phyloP scores from a whole-genome alignment of 2,888 invertebrate genomes.

The Stenodera caucasica region DNA sequence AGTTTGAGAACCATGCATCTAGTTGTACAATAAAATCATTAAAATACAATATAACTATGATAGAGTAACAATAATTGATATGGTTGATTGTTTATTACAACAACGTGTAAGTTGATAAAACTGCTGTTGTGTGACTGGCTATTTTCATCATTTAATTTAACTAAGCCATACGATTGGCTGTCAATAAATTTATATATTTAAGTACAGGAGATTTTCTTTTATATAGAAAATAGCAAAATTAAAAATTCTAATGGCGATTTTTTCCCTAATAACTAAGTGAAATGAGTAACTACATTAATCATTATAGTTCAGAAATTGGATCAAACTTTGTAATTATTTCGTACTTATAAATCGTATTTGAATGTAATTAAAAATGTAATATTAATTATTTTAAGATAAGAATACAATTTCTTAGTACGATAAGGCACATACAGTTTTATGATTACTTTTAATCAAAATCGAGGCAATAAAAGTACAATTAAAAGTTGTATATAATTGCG shows the following conservation, averaged over 20 bases:
- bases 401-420: not conserved
- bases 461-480: too few species aligned
- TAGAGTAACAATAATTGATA: conserved; percentile 33
- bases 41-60: conserved; percentile 26
- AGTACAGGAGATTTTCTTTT: too few species aligned
- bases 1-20: conserved; percentile 37
- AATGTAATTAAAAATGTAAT: not conserved
- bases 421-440: too few species aligned
- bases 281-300: too few species aligned
- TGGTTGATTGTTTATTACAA: conserved; percentile 40
- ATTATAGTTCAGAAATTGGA: too few species aligned
- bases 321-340: conserved; percentile 10
- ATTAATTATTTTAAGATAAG: not conserved
- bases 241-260: conserved; percentile 25
- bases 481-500: too few species aligned
- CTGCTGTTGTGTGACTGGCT: conserved; percentile 44
- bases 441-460: too few species aligned
- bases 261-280: too few species aligned
- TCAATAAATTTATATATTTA: conserved; percentile 30
- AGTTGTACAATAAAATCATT: conserved; percentile 36
- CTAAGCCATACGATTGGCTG: conserved; percentile 42
- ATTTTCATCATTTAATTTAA: conserved; percentile 48
- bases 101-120: conserved; percentile 44
- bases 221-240: conserved; percentile 27
- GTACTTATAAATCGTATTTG: not conserved